Evolutionary conservation across 2,888 invertebrate species (phyloP).

Genomic region (Coelogynopora nodosa): DNA sequence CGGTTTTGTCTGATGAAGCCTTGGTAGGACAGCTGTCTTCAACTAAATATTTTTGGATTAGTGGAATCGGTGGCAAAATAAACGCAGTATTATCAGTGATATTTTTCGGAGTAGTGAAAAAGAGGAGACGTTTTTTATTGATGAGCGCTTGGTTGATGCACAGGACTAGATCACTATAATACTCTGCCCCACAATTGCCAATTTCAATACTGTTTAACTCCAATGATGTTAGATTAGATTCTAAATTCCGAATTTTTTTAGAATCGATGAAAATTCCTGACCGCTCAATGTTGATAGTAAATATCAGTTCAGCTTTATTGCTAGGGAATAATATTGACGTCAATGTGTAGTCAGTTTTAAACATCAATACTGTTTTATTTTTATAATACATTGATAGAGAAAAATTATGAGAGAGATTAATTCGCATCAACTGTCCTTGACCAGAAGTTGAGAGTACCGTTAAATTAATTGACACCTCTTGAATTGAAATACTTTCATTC

Average conservation of each 20-base stretch:
- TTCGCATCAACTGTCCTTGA: not conserved
- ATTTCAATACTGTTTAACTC: too few species aligned
- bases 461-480: not conserved
- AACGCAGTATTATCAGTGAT: not conserved
- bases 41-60: not conserved
- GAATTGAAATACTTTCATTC: not conserved
- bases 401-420: not conserved
- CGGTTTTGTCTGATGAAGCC: not conserved
- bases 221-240: not conserved
- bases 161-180: not conserved
- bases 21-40: not conserved
- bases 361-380: not conserved
- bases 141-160: not conserved
- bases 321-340: not conserved
- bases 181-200: not conserved
- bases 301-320: not conserved
- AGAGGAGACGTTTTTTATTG: not conserved
- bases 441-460: not conserved
- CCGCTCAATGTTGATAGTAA: not conserved
- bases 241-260: not conserved
- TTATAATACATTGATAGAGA: not conserved
- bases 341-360: not conserved
- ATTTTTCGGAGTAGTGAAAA: not conserved
- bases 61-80: not conserved
- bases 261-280: not conserved